These are phyloP conservation scores for Baronia brevicornis DNA, from an alignment of 2,888 invertebrate genomes.

Conservation along the genomic window DNA sequence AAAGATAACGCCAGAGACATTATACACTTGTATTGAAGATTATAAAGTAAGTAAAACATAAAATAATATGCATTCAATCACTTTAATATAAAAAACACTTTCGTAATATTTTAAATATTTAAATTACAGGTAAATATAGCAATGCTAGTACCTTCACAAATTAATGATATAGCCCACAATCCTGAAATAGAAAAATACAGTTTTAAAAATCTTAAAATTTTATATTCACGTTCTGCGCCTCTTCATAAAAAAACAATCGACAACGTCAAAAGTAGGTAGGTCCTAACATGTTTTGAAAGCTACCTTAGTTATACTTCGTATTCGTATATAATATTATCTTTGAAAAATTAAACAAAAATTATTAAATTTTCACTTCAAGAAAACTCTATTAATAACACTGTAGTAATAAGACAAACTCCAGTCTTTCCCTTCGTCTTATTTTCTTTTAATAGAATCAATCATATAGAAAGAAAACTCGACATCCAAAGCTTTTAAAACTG, in stretches of 20 bases:
- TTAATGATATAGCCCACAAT: slow-evolving; percentile 38
- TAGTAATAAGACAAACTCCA: too few relatives aligned
- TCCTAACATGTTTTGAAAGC: too few relatives aligned
- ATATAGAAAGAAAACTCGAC: too few relatives aligned
- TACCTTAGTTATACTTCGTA: too few relatives aligned
- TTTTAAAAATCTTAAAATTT: slow-evolving; percentile 42
- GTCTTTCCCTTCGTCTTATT: too few relatives aligned
- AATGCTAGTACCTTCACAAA: slow-evolving; percentile 39
- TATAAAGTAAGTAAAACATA: slow-evolving; percentile 30
- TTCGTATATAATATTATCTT: too few relatives aligned
- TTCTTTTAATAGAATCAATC: too few relatives aligned
- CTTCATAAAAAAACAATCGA: slow-evolving; percentile 48
- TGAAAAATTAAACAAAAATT: too few relatives aligned
- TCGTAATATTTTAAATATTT: too few relatives aligned
- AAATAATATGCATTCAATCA: slow-evolving; percentile 14
- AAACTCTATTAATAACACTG: too few relatives aligned
- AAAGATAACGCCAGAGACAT: slow-evolving; percentile 21
- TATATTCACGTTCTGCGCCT: slow-evolving; percentile 48
- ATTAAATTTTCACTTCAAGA: too few relatives aligned
- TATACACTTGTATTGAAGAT: slow-evolving; percentile 35
- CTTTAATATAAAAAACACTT: slow-evolving; percentile 18
- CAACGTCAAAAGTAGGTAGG: slow-evolving; percentile 43
- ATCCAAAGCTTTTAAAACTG: too few relatives aligned
- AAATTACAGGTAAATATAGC: slow-evolving; percentile 43
- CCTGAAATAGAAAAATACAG: slow-evolving; percentile 31